Percentiles rank a stretch among this genome's conserved stretches.
Conservation (phyloP, 2,113 vertebrate species). For the Microcebus murinus region DNA sequence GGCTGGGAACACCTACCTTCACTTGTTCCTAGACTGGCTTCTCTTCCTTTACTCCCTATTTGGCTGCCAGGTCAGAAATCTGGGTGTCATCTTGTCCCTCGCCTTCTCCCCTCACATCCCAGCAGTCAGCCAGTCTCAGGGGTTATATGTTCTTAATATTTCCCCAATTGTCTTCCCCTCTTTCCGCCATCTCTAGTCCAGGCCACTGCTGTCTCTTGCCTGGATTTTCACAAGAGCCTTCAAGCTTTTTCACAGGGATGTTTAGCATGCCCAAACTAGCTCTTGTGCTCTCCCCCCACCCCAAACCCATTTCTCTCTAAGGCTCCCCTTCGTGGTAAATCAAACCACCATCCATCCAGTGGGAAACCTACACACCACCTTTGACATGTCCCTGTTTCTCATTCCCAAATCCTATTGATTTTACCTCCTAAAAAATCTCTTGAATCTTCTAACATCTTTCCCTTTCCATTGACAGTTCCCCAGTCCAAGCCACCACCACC, state of each 20-base stretch:
- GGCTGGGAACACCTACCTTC: not conserved
- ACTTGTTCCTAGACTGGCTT: not conserved
- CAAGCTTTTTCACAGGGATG: not conserved
- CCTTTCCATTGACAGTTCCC: not conserved
- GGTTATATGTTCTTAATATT: not conserved
- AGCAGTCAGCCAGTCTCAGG: not conserved
- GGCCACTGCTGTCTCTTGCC: not conserved
- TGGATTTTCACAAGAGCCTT: not conserved
- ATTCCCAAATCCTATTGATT: not conserved
- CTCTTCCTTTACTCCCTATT: not conserved
- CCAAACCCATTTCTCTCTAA: not conserved
- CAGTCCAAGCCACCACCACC: not conserved
- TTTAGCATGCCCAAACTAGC: not conserved
- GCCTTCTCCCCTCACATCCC: not conserved
- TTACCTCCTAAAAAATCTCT: not conserved
- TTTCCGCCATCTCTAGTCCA: not conserved
- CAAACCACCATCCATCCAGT: not conserved
- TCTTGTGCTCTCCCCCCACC: not conserved
- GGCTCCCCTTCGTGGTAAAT: not conserved
- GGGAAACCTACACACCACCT: not conserved
- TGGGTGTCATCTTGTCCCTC: not conserved
- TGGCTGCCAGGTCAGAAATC: not conserved
- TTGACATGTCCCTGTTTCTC: not conserved
- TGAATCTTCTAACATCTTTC: not conserved
- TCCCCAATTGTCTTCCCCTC: not conserved